Base-by-base conservation (phyloP, 2,888 invertebrate genomes). In the Polyommatus iphigenia region DNA sequence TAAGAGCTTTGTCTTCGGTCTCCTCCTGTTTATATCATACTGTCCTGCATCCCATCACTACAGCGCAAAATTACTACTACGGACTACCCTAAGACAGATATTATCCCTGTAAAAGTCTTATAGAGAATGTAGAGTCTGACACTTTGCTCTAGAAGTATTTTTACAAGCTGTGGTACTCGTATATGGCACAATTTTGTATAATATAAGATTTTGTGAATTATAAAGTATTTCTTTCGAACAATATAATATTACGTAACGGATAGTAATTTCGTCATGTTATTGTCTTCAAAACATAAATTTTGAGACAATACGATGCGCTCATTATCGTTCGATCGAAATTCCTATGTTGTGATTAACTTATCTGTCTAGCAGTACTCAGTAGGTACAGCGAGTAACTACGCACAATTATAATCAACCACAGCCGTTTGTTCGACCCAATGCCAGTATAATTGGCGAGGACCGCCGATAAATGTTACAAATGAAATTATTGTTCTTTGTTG, bases 401-500 rank as follows among this genome's bases (percentile, higher is more conserved):
- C 29, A 62, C 20, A 32, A 67, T 67, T 29, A 18, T 32, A 13
- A 67, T 2, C 18, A 67, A 29, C 29, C 15, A 6, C 67, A 29
- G 67, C 29, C 29, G 67, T 67, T 32, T 29, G 62, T 32, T 29
- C 67, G 13, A 32, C 24, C 29, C 67, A 67, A 32, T 67, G 67
- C 32, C 18, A 62, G 24, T 24, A 62, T 62, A 62, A 62, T 62
- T 62, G 20, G 62, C 62, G 20, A 24, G 10, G 10, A 32, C 13
- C 6, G 32, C 15, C 13, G 67, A 67, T 67, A 67, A 67, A 67
- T 67, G 29, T 29, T 67, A 32, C 29, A 32, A 67, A 67, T 67
- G 67, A 67, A 67, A 67, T 67, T 67, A 67, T 67, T 67, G 67
- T 67, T 67, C 67, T 29, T 67, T 32, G 67, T 67, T 67, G 15